phyloP scores from a whole-genome alignment of 2,797 vertebrate genomes.

The Enteromius paludinosus region DNA sequence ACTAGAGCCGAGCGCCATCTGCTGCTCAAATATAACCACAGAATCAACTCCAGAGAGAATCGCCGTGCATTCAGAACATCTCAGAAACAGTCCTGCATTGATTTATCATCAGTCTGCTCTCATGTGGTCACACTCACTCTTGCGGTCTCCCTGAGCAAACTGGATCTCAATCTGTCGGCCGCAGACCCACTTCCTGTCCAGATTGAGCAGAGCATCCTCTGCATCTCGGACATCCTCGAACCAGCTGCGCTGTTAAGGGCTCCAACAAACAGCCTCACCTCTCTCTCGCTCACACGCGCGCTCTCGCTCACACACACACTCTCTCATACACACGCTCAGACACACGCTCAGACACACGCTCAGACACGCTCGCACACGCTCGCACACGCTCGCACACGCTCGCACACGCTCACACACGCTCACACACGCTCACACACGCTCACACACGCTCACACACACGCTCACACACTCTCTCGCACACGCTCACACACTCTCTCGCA shows the following conservation, averaged over 20 bases:
- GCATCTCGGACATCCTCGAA: conserved; percentile 97
- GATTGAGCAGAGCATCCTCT: conserved; percentile 93
- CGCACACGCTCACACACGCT: too few relatives aligned
- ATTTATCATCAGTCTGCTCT: too few relatives aligned
- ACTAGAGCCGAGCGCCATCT: too few relatives aligned
- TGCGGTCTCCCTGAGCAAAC: conserved; percentile 96
- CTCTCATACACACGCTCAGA: too few relatives aligned
- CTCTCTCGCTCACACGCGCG: not conserved
- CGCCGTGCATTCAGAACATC: too few relatives aligned
- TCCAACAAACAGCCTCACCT: not conserved
- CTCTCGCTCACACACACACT: not conserved
- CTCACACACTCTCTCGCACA: not conserved
- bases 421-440: too few relatives aligned
- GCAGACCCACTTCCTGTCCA: conserved; percentile 97
- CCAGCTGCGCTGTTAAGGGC: conserved; percentile 90
- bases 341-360: too few relatives aligned
- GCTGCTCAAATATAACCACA: too few relatives aligned
- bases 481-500: not conserved
- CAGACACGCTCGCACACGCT: rapidly evolving
- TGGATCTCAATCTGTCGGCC: conserved; percentile 98
- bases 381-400: not conserved
- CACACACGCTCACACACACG: too few relatives aligned
- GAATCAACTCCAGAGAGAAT: too few relatives aligned
- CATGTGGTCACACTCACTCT: conserved; percentile 82
- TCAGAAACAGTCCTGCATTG: too few relatives aligned